Percentiles rank a stretch among this genome's conserved stretches.
phyloP scores from a whole-genome alignment of 2,113 vertebrate genomes.

The Pseudopipra pipra region DNA sequence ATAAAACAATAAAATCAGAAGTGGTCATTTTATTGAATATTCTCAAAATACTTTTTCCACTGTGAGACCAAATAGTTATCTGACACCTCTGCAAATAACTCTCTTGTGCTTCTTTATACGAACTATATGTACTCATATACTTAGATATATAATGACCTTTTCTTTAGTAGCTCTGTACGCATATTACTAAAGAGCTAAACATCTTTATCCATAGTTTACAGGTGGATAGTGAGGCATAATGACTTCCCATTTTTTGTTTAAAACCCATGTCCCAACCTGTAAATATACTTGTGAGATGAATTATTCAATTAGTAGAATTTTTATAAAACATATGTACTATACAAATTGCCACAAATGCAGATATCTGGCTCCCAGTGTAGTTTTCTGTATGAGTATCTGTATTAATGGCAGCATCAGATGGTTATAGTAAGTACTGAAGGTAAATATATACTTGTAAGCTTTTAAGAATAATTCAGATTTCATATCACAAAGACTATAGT shows the following conservation, averaged over 20 bases:
- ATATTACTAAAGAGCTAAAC: neutral
- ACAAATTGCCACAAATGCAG: neutral
- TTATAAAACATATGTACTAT: neutral
- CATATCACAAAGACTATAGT: neutral
- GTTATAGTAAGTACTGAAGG: neutral
- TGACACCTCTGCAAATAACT: neutral
- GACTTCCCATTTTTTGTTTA: neutral
- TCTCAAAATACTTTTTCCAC: neutral
- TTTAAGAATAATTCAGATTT: neutral
- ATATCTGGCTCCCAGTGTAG: neutral
- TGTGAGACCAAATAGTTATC: neutral
- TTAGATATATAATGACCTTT: neutral
- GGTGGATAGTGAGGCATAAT: neutral
- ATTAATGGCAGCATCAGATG: neutral
- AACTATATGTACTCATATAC: neutral
- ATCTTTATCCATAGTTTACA: neutral
- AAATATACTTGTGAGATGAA: neutral
- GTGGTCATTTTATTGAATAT: neutral
- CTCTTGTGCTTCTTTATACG: accelerated
- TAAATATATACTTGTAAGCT: slow-evolving; percentile 5
- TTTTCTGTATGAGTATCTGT: neutral
- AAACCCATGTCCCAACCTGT: neutral
- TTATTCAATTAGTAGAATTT: neutral
- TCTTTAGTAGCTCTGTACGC: neutral
- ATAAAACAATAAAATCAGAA: neutral